Evolutionary conservation across 2,888 invertebrate genomes (phyloP).

Genomic region (Standfussiana lucernea): DNA sequence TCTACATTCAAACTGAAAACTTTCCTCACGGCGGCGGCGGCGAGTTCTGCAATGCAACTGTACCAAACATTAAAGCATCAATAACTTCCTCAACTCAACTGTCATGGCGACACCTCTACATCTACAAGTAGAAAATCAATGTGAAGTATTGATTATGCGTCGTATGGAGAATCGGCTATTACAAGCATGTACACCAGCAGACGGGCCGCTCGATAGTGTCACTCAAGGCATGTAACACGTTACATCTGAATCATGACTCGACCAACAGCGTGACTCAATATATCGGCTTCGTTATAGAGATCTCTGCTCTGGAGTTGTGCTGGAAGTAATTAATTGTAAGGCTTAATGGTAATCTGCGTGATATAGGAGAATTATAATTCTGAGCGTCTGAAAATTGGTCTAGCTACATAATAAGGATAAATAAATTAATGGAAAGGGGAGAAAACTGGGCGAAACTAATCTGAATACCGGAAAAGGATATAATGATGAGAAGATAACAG

Average conservation of each 20-base stretch:
- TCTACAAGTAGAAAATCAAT: slow-evolving; percentile 34
- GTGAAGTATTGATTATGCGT: slow-evolving; percentile 49
- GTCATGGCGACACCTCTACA: slow-evolving; percentile 47
- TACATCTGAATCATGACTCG: slow-evolving; percentile 71
- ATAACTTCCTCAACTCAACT: slow-evolving; percentile 29
- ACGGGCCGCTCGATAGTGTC: slow-evolving; percentile 72
- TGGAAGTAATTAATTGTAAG: slow-evolving; percentile 35
- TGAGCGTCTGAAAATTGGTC: neutral
- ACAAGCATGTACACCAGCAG: slow-evolving; percentile 58
- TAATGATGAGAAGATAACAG: slow-evolving; percentile 9
- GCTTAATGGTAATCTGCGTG: neutral
- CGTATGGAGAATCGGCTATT: slow-evolving; percentile 55
- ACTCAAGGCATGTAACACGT: slow-evolving; percentile 70
- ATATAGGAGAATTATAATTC: slow-evolving; percentile 3
- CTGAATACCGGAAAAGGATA: slow-evolving; percentile 15
- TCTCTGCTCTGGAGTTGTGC: slow-evolving; percentile 27
- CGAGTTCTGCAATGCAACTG: neutral
- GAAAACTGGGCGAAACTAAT: slow-evolving; percentile 14
- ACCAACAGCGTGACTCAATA: slow-evolving; percentile 70
- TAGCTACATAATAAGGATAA: neutral
- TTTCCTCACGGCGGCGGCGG: neutral
- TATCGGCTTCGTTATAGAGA: slow-evolving; percentile 61
- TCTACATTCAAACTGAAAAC: neutral
- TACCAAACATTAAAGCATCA: slow-evolving; percentile 13
- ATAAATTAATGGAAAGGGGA: neutral